Conservation (phyloP, 2,888 invertebrate species). For the Cantharis nigra region DNA sequence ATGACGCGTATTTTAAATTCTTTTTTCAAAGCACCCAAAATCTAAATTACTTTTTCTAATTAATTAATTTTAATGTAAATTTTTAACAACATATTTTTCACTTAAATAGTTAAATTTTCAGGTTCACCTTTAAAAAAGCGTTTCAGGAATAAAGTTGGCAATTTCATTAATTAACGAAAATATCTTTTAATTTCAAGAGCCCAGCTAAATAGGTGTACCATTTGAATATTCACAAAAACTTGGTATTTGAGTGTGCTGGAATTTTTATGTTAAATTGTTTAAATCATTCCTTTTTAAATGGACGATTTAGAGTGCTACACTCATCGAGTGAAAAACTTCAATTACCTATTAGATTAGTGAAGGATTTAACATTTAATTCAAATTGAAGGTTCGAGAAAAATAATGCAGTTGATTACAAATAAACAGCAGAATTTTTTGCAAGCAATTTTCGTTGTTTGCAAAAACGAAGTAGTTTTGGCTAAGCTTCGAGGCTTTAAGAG, state of each 20-base stretch:
- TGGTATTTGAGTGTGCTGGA: not conserved
- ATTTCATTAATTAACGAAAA: not conserved
- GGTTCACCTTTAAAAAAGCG: not conserved
- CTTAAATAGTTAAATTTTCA: not conserved
- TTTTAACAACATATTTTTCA: not conserved
- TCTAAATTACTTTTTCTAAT: not conserved
- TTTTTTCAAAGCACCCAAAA: not conserved
- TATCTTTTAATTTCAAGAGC: not conserved
- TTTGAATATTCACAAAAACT: not conserved
- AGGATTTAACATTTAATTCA: not conserved
- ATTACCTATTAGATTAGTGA: not conserved
- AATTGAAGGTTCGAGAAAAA: not conserved
- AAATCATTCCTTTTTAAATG: not conserved
- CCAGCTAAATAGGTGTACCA: not conserved
- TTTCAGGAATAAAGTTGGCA: not conserved
- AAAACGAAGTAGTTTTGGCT: not conserved
- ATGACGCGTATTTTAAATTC: not conserved
- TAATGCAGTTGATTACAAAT: not conserved
- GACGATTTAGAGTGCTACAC: not conserved
- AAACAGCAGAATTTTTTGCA: not conserved
- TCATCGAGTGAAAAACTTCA: not conserved
- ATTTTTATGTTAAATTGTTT: not conserved
- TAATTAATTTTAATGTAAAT: not conserved
- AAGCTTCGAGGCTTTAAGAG: not conserved
- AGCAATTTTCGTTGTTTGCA: not conserved